Percentiles rank a stretch among this genome's conserved stretches.
These are phyloP conservation scores for Dinomys branickii DNA, from an alignment of 2,113 vertebrate species.

Conservation along the genomic window DNA sequence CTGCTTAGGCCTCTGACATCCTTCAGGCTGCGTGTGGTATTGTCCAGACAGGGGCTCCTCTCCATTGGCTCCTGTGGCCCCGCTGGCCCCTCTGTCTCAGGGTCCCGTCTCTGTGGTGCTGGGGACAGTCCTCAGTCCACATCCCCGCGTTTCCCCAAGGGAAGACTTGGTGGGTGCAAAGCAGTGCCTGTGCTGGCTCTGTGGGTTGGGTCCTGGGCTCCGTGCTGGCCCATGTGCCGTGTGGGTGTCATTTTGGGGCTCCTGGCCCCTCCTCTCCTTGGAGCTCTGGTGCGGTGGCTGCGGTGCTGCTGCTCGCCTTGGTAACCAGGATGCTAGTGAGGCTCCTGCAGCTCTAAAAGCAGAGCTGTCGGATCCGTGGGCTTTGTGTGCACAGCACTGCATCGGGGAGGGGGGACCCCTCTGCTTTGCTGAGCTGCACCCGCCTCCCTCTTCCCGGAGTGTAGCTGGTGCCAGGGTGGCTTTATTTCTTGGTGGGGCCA, in stretches of 20 bases:
- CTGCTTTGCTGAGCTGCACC: background rate
- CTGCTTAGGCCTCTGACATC: background rate
- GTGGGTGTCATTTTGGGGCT: slow-evolving; percentile 12
- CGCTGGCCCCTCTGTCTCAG: background rate
- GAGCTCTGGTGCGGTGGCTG: background rate
- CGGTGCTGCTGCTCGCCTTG: slow-evolving; percentile 57
- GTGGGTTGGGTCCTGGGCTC: rapidly evolving
- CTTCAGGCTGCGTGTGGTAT: slow-evolving; percentile 31
- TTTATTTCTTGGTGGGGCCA: background rate
- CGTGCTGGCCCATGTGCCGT: rapidly evolving
- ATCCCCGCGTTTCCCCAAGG: background rate
- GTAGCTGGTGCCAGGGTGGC: background rate
- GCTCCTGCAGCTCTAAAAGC: slow-evolving; percentile 33
- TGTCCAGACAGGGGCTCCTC: background rate
- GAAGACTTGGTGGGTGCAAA: background rate
- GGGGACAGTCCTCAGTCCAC: background rate
- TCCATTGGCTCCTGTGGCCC: background rate
- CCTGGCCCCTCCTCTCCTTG: slow-evolving; percentile 26
- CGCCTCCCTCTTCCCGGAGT: background rate
- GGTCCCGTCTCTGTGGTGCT: background rate
- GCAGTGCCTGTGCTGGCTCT: rapidly evolving
- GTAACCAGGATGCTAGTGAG: slow-evolving; percentile 43
- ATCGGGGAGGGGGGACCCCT: background rate
- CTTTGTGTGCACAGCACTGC: background rate
- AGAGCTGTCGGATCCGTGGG: slow-evolving; percentile 58